A percentile compares a stretch with the other conserved stretches of the same genome.
phyloP scores from a whole-genome alignment of 1,140 invertebrate species.

The Drosophila ficusphila region DNA sequence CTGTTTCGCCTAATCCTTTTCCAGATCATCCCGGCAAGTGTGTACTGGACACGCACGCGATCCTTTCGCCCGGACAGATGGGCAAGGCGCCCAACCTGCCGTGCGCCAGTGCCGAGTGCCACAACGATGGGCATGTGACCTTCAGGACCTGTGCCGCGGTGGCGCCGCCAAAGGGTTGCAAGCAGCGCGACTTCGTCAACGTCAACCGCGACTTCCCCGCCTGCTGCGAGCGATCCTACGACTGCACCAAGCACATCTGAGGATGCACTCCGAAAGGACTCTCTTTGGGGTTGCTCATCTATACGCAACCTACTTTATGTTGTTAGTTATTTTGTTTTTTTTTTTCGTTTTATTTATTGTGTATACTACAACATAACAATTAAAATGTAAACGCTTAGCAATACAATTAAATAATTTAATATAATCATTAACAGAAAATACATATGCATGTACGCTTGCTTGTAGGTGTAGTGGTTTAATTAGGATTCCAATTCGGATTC shows the following conservation, averaged over 20 bases:
- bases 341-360: constrained; percentile 67
- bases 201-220: constrained; percentile 64
- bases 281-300: too few species aligned
- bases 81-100: constrained; percentile 71
- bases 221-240: constrained; percentile 73
- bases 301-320: neutral
- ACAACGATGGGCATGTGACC: constrained; percentile 48
- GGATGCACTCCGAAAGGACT: too few species aligned
- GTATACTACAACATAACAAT: constrained; percentile 81
- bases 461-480: constrained; percentile 19
- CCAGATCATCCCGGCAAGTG: constrained; percentile 74
- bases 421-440: constrained; percentile 80
- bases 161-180: constrained; percentile 74
- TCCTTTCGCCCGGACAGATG: constrained; percentile 63
- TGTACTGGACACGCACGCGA: constrained; percentile 40
- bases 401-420: constrained; percentile 81
- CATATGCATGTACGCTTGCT: constrained; percentile 46
- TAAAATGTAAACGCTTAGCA: constrained; percentile 81
- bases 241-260: constrained; percentile 67
- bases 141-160: constrained; percentile 61
- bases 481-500: too few species aligned
- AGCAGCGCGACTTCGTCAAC: constrained; percentile 76
- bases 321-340: constrained; percentile 2
- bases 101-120: constrained; percentile 63
- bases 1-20: neutral